Evolutionary conservation across 2,113 vertebrate species (phyloP), one percentile per base, ranked within the genome.

Genomic region (Eurypyga helias): DNA sequence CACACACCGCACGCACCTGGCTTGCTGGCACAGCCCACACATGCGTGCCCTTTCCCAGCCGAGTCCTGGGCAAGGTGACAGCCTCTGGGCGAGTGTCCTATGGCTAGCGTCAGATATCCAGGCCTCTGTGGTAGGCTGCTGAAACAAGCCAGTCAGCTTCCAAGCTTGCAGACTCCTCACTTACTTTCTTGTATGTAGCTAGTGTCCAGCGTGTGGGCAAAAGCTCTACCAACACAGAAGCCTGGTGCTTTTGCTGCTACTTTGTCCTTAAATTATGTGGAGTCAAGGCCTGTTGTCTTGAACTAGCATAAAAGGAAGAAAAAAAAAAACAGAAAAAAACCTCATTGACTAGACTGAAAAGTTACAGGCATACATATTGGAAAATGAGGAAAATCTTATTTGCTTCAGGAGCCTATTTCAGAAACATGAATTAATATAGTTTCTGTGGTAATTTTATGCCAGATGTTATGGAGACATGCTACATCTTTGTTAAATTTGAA

Each of bases 401-500:
- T 90, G 38, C 46, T 60, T 31, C 61, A 92, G 57, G 15, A 93
- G 9, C 31, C 77, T 69, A 82, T 91, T 96, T 92, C 64, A 77
- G 89, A 36, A 46, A 64, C 25, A 26, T 33, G 36, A 90, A 88
- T 82, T 34, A 72, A 57, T 65, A 29, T 2, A 46, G 17, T 12
- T 76, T 93, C 69, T 76, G 19, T 49, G 41, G 58, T 77, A 87
- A 76, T 94, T 84, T 95, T 92, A 58, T 54, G 49, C 52, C 41
- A 92, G 72, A 87, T 17, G 34, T 69, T 69, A 82, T 20, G 77
- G 82, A 95, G 83, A 71, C 72, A 71, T 36, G 13, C 20, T 83
- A 79, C 25, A 17, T 82, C 73, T 90, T 87, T 95, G 77, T 66
- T 87, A 87, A 61, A 85, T 89, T 95, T 89, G 33, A 62, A 73